A percentile compares a stretch with the other conserved stretches of the same genome.
Conservation (phyloP, 2,888 invertebrate genomes). For the Serripes groenlandicus region DNA sequence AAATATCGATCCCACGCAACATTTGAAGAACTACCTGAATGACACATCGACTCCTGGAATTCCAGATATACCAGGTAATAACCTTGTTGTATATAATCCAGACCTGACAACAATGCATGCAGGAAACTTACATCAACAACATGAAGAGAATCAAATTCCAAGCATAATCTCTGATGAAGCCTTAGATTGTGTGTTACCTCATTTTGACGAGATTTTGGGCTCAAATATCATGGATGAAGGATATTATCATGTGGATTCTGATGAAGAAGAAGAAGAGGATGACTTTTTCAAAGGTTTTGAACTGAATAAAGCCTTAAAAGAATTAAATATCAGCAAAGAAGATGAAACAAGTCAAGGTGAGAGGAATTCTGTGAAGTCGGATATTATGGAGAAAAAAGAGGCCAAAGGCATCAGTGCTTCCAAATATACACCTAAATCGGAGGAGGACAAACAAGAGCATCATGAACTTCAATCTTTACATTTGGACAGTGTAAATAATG, state of each 20-base stretch:
- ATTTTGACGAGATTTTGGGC: constrained; percentile 18
- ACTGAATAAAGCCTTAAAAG: not conserved
- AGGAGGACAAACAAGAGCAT: not conserved
- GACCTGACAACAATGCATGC: not conserved
- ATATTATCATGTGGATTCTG: not conserved
- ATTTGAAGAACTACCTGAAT: constrained; percentile 13
- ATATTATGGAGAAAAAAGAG: no score
- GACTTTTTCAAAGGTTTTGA: constrained; percentile 17
- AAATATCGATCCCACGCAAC: not conserved
- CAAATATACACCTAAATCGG: not conserved
- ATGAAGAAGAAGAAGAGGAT: constrained; percentile 30
- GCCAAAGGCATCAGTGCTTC: not conserved
- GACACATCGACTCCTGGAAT: not conserved
- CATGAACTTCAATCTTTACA: not conserved
- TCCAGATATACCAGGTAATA: not conserved
- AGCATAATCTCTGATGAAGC: not conserved
- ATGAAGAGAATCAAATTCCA: not conserved
- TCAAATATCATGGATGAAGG: not conserved
- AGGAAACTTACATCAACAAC: not conserved
- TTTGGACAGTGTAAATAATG: not conserved
- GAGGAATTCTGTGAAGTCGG: no score
- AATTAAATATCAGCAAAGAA: not conserved
- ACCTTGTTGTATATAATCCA: constrained; percentile 1
- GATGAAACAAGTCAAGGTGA: not conserved
- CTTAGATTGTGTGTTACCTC: constrained; percentile 12